Conservation (phyloP, 1,140 invertebrate species). For the Mercenaria mercenaria region DNA sequence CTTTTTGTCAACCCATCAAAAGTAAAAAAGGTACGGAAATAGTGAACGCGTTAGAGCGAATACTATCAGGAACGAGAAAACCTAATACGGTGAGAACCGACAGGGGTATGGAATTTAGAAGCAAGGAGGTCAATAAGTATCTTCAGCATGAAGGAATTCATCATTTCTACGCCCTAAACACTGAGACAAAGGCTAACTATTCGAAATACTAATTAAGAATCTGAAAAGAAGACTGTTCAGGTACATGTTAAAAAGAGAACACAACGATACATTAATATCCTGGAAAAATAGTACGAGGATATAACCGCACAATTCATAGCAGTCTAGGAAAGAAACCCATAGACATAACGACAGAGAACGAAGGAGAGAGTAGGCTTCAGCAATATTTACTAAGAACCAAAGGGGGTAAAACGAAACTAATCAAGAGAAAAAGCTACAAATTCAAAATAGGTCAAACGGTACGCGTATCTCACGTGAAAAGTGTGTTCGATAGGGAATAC, state of each 20-base stretch:
- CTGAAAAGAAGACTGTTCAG: conserved; percentile 31
- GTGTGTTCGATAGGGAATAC: too few relatives aligned
- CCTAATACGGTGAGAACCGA: not conserved
- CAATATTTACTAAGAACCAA: conserved; percentile 7
- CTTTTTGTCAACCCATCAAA: conserved; percentile 8
- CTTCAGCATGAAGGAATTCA: not conserved
- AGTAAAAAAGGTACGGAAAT: conserved; percentile 8
- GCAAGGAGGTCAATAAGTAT: not conserved
- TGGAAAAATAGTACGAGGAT: conserved; percentile 5
- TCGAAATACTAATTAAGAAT: conserved; percentile 20
- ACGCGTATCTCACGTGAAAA: too few relatives aligned
- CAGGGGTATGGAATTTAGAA: conserved; percentile 18
- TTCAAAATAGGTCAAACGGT: conserved; percentile 4
- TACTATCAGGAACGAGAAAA: not conserved
- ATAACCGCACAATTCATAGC: conserved; percentile 25
- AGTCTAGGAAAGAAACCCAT: not conserved
- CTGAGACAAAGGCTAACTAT: conserved; percentile 44
- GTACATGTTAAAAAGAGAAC: conserved; percentile 36
- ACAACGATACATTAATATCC: not conserved
- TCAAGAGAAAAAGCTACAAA: not conserved
- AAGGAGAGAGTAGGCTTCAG: conserved; percentile 8
- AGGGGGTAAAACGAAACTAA: not conserved
- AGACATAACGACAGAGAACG: not conserved
- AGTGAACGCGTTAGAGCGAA: not conserved
- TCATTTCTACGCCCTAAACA: conserved; percentile 10